Conservation (phyloP, 2,797 vertebrate genomes). For the Bradypodion pumilum region DNA sequence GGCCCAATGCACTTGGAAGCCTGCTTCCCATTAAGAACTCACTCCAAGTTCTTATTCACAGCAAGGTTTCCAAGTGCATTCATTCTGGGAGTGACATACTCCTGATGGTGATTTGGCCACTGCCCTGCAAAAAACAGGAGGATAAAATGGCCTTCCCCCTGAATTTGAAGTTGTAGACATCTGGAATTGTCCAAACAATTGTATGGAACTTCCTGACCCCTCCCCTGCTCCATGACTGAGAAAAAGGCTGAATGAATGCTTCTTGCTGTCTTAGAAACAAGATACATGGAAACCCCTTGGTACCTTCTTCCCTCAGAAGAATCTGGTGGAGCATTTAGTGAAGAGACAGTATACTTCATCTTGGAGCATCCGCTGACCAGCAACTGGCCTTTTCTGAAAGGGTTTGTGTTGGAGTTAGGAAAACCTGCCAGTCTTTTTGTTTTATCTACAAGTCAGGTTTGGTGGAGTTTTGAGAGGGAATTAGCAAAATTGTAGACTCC, state of each 20-base stretch:
- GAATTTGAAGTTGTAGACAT: neutral
- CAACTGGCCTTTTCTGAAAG: neutral
- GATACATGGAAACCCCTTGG: neutral
- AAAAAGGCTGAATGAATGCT: neutral
- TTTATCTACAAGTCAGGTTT: neutral
- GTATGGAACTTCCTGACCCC: neutral
- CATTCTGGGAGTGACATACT: neutral
- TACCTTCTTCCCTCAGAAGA: neutral
- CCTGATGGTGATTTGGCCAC: neutral
- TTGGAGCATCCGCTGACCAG: neutral
- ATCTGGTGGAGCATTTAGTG: too few relatives aligned
- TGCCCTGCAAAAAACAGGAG: neutral
- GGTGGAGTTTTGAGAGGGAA: too few relatives aligned
- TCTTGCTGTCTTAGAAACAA: neutral
- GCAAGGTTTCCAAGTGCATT: neutral
- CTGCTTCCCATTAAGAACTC: neutral
- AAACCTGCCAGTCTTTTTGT: neutral
- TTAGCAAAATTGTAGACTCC: neutral
- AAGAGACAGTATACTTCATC: neutral
- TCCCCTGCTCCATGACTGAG: neutral
- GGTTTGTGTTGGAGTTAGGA: neutral
- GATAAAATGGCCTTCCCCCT: neutral
- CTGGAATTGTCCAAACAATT: neutral
- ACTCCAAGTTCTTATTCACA: neutral
- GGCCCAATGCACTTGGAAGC: neutral